A percentile compares a stretch with the other conserved stretches of the same genome.
Conservation (phyloP, 2,888 invertebrate species). For the Pachydiplax longipennis region DNA sequence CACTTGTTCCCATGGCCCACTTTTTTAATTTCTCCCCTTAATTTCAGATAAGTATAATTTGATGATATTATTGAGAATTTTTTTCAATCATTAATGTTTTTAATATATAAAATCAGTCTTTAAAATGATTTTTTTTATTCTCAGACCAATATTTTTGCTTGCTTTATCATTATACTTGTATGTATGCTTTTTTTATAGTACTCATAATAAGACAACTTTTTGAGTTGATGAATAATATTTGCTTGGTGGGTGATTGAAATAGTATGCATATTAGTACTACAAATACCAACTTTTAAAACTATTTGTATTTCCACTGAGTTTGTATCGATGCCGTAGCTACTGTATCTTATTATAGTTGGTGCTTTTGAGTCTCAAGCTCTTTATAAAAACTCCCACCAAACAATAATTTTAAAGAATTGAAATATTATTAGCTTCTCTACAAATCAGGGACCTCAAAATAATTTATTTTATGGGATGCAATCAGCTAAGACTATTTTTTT, state of each 20-base stretch:
- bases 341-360: background rate
- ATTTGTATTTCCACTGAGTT: background rate
- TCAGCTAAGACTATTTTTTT: background rate
- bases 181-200: background rate
- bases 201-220: background rate
- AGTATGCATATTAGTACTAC: background rate
- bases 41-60: background rate
- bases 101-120: background rate
- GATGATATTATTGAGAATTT: background rate
- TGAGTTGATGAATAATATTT: background rate
- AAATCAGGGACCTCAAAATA: slow-evolving; percentile 3
- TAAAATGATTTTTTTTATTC: background rate
- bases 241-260: background rate
- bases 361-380: slow-evolving; percentile 16
- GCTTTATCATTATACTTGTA: background rate
- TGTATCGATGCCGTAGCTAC: background rate
- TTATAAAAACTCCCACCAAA: slow-evolving; percentile 11
- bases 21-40: background rate
- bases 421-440: background rate
- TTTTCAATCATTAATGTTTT: background rate
- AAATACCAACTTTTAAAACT: background rate
- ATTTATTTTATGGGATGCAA: background rate
- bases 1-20: background rate
- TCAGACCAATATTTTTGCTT: background rate
- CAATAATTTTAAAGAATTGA: background rate